phyloP scores from a whole-genome alignment of 2,888 invertebrate genomes.

The Neoscelio sp. region DNA sequence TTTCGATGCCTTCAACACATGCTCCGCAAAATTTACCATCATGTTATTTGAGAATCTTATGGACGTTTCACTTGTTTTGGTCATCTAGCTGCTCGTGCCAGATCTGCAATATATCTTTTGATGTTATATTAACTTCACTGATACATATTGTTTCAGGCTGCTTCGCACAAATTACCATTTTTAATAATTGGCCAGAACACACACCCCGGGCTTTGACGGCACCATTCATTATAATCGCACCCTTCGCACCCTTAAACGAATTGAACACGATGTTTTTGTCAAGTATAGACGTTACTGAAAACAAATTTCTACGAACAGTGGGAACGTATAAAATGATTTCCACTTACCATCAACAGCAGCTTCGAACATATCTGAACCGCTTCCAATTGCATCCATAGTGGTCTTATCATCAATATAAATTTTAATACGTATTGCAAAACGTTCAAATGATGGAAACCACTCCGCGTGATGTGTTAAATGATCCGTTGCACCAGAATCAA shows the following conservation, averaged over 20 bases:
- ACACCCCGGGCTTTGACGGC: slow-evolving; percentile 32
- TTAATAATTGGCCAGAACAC: slow-evolving; percentile 23
- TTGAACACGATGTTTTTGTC: slow-evolving; percentile 42
- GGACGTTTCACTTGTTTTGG: slow-evolving; percentile 74
- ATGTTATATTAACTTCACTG: not conserved
- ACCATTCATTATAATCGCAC: slow-evolving; percentile 32
- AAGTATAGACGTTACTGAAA: slow-evolving; percentile 37
- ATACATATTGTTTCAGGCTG: not conserved
- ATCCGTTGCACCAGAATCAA: slow-evolving; percentile 34
- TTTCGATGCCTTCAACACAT: slow-evolving; percentile 71
- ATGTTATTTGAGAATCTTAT: slow-evolving; percentile 68
- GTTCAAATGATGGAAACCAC: slow-evolving; percentile 14
- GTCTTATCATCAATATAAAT: too few relatives aligned
- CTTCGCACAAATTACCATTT: slow-evolving; percentile 27
- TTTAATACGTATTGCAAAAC: slow-evolving; percentile 14
- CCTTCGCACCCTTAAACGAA: slow-evolving; percentile 12
- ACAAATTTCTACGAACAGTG: slow-evolving; percentile 32
- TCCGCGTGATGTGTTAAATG: slow-evolving; percentile 24
- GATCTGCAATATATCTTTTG: slow-evolving; percentile 63
- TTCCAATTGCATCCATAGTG: too few relatives aligned
- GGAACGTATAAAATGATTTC: slow-evolving; percentile 46
- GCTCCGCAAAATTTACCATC: slow-evolving; percentile 68
- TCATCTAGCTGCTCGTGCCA: slow-evolving; percentile 76
- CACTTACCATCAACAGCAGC: too few relatives aligned
- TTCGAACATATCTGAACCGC: too few relatives aligned